Conservation (phyloP, 64 coral and sea anemone genomes). For the Montipora sp. region DNA sequence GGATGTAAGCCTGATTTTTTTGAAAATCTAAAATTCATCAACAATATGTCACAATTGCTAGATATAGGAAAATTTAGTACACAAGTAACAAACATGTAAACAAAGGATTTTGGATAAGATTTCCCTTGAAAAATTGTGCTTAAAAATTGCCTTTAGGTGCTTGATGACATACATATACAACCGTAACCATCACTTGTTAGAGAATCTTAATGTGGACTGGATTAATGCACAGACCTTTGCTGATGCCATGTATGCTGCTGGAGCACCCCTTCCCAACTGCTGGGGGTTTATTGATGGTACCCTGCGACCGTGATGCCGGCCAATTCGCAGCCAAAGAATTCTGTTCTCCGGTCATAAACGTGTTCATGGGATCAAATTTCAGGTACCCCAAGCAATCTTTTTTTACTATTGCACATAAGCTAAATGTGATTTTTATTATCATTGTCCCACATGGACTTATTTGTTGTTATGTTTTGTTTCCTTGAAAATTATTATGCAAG, state of each 20-base stretch:
- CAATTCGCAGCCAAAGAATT: neutral
- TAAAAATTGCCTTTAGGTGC: slow-evolving; percentile 34
- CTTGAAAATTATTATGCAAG: neutral
- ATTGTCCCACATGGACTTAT: neutral
- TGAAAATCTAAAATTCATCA: neutral
- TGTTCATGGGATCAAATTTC: neutral
- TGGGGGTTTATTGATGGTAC: slow-evolving; percentile 13
- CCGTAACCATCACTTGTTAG: slow-evolving; percentile 65
- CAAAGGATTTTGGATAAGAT: neutral
- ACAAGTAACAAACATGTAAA: neutral
- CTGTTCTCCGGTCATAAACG: neutral
- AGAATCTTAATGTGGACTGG: slow-evolving; percentile 62
- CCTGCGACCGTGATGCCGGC: neutral
- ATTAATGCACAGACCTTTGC: slow-evolving; percentile 65
- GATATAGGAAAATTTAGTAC: neutral
- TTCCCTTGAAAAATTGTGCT: neutral
- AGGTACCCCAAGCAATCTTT: neutral
- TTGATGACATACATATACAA: slow-evolving; percentile 48
- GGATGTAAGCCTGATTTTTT: neutral
- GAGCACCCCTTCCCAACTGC: slow-evolving; percentile 38
- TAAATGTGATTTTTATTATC: neutral
- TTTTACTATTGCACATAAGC: neutral
- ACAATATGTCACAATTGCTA: neutral
- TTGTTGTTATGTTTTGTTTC: neutral
- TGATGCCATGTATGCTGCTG: slow-evolving; percentile 63